phyloP scores from a whole-genome alignment of 2,888 invertebrate species.

The Trisateles emortualis region DNA sequence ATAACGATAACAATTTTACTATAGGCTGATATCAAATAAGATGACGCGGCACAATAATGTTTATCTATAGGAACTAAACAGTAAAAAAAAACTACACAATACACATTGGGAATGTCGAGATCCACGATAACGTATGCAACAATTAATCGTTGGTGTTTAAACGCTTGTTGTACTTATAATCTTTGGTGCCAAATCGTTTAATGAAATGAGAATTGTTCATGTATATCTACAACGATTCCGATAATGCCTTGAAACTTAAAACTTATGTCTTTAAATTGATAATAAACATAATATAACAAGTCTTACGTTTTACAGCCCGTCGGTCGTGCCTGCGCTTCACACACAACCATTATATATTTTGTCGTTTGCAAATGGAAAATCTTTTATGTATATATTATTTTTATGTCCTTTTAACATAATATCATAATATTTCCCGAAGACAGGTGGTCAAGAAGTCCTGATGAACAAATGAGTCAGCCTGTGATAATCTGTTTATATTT shows the following conservation, averaged over 20 bases:
- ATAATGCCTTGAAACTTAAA: slow-evolving; percentile 43
- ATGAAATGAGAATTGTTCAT: slow-evolving; percentile 46
- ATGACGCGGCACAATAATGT: slow-evolving; percentile 52
- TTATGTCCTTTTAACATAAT: too few relatives aligned
- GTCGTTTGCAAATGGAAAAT: too few relatives aligned
- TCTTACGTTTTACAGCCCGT: slow-evolving; percentile 76
- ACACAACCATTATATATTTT: slow-evolving; percentile 17
- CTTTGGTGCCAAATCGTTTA: slow-evolving; percentile 76
- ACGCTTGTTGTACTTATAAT: slow-evolving; percentile 66
- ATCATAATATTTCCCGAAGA: too few relatives aligned
- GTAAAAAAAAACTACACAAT: slow-evolving; percentile 58
- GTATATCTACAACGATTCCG: slow-evolving; percentile 48
- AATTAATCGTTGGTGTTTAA: slow-evolving; percentile 37
- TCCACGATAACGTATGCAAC: slow-evolving; percentile 61
- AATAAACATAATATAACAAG: slow-evolving; percentile 65
- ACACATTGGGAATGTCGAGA: slow-evolving; percentile 81
- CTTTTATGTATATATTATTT: too few relatives aligned
- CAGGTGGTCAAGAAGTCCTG: too few relatives aligned
- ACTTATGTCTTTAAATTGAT: slow-evolving; percentile 45
- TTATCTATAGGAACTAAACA: slow-evolving; percentile 58
- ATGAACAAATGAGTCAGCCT: too few relatives aligned
- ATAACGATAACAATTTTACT: slow-evolving; percentile 47
- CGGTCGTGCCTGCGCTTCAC: slow-evolving; percentile 51
- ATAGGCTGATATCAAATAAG: slow-evolving; percentile 54
- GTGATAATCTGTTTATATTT: too few relatives aligned